Evolutionary conservation across 37 sponge, comb jelly and placozoan genomes (phyloP).

Genomic region (Lycopodina hypogea): DNA sequence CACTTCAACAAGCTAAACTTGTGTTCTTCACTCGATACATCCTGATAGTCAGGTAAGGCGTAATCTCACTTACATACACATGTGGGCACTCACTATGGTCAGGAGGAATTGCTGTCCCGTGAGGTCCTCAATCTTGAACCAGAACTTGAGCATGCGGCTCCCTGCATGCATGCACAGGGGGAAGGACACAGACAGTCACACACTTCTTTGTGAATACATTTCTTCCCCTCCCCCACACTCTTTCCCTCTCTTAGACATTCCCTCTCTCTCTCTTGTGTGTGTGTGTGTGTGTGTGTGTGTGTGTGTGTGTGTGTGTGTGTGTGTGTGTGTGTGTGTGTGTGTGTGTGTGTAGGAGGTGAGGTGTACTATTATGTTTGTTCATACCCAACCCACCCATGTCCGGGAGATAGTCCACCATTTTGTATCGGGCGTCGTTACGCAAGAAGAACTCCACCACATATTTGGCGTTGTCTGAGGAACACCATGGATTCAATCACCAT

Average conservation of each 20-base stretch:
- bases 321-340: too few relatives aligned
- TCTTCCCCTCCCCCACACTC: too few relatives aligned
- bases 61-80: background rate
- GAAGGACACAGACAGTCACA: background rate
- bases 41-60: background rate
- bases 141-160: slow-evolving; percentile 53
- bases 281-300: too few relatives aligned
- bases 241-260: too few relatives aligned
- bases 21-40: background rate
- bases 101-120: background rate
- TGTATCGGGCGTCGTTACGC: background rate
- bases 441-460: slow-evolving; percentile 16
- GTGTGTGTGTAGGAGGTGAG: too few relatives aligned
- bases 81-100: background rate
- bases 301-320: too few relatives aligned
- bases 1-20: background rate
- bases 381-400: slow-evolving; percentile 23
- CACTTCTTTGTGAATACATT: too few relatives aligned
- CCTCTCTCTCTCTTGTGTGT: too few relatives aligned
- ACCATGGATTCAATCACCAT: background rate
- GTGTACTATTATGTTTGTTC: too few relatives aligned
- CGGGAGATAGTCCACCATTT: slow-evolving; percentile 3
- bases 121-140: slow-evolving; percentile 26
- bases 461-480: slow-evolving; percentile 23
- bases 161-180: slow-evolving; percentile 2